These are phyloP conservation scores for Heliocidaris tuberculata DNA, from an alignment of 35 echinoderm and acorn worm genomes.

Conservation along the genomic window DNA sequence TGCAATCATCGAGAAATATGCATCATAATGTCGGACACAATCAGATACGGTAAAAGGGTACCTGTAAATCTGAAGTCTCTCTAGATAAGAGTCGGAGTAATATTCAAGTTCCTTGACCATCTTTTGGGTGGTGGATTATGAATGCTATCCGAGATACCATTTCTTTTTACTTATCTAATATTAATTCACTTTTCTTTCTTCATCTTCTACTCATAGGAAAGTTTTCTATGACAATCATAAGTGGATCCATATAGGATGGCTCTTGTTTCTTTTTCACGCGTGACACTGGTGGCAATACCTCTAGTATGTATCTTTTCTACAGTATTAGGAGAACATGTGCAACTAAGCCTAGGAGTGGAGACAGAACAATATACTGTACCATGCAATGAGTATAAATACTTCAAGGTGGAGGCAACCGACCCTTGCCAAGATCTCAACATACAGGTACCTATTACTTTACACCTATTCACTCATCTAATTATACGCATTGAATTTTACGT, in stretches of 20 bases:
- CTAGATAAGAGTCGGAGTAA: too few species aligned
- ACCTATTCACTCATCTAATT: too few species aligned
- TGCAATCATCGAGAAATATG: too few species aligned
- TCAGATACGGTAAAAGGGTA: too few species aligned
- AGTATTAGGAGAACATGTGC: slow-evolving; percentile 35
- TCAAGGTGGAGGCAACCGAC: slow-evolving; percentile 66
- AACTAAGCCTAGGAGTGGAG: slow-evolving; percentile 52
- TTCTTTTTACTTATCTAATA: background rate
- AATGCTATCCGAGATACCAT: too few species aligned
- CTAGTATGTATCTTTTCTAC: background rate
- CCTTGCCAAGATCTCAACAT: slow-evolving; percentile 74
- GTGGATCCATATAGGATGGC: background rate
- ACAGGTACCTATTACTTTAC: slow-evolving; percentile 39
- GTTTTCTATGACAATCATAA: background rate
- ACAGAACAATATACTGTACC: slow-evolving; percentile 28
- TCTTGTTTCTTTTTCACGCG: background rate
- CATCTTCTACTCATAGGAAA: background rate
- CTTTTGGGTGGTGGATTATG: too few species aligned
- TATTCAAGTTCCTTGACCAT: too few species aligned
- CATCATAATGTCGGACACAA: too few species aligned
- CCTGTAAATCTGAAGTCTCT: too few species aligned
- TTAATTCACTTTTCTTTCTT: background rate
- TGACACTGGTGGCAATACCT: background rate
- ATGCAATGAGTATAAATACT: slow-evolving; percentile 72
- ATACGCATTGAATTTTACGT: too few species aligned